phyloP scores from a whole-genome alignment of 37 sponge, comb jelly and placozoan species.

The Tethya wilhelma region DNA sequence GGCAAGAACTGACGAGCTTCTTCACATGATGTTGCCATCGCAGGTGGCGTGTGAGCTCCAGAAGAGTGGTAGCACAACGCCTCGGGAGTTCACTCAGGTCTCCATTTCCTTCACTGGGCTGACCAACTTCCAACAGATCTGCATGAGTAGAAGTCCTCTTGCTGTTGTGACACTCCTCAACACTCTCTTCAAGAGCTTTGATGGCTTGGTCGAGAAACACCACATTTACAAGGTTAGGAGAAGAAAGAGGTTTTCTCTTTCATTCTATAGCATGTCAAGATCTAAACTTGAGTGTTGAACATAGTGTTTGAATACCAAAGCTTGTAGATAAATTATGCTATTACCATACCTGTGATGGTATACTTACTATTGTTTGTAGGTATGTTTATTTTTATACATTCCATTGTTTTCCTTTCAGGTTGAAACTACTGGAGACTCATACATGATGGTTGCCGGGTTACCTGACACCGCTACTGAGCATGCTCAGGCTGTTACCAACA shows the following conservation, averaged over 20 bases:
- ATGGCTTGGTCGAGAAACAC: conserved; percentile 6
- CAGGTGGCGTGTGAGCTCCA: neutral
- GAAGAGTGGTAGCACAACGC: neutral
- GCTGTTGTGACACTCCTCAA: conserved; percentile 9
- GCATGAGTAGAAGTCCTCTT: neutral
- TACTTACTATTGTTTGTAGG: neutral
- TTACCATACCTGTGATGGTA: neutral
- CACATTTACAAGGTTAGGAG: conserved; percentile 12
- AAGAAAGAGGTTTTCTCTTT: too few relatives aligned
- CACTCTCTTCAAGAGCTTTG: conserved; percentile 7
- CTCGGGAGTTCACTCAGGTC: neutral
- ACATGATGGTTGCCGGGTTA: conserved; percentile 25
- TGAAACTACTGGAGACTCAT: conserved; percentile 15
- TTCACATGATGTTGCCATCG: conserved; percentile 6
- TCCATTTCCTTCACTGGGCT: conserved; percentile 19
- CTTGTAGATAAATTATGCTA: neutral
- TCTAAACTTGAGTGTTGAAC: too few relatives aligned
- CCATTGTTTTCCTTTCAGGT: conserved; percentile 1
- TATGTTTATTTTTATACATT: too few relatives aligned
- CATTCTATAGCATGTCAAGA: too few relatives aligned
- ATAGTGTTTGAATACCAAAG: neutral
- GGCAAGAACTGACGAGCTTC: neutral
- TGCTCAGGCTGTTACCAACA: conserved; percentile 29
- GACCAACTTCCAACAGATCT: neutral
- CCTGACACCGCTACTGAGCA: conserved; percentile 8